Evolutionary conservation across 2,113 vertebrate species (phyloP), one percentile per base, ranked within the genome.

Genomic region (Saiga tatarica): DNA sequence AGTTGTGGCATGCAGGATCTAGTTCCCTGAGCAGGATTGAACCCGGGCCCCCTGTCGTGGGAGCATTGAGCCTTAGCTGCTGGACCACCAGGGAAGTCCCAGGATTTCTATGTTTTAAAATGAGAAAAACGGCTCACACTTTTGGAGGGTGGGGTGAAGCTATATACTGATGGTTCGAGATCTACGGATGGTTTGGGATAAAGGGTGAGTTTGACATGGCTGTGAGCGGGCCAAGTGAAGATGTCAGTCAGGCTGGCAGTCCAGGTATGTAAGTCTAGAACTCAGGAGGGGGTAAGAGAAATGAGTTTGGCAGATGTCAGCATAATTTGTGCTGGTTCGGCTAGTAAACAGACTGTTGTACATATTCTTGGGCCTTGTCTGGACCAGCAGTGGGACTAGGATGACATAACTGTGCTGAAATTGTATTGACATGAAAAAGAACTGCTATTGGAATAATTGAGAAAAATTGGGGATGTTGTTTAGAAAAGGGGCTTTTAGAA

Each of bases 381-480:
- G 87, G 53, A 84, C 59, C 60, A 74, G 0, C 21, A 42, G 14
- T 45, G 42, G 45, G 45, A 45, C 45, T 45, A 45, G 45, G 13
- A 62, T 93, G 71, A 91, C 30, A 0, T 45, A 62, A 92, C 25
- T 59, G 33, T 88, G 39, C 81, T 95, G 50, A 42, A 74, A 53
- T 87, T 87, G 47, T 81, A 67, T 87, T 94, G 92, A 95, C 79
- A 25, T 64, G 79, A 91, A 76, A 89, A 91, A 88, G 52, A 81
- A 83, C 78, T 79, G 23, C 67, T 67, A 81, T 97, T 50, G 94
- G 92, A 96, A 89, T 47, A 76, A 81, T 94, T 47, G 82, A n/a
- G 71, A 94, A 91, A 91, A 91, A 74, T 86, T 11, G 12, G 8
- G 71, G 74, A 21, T 87, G 84, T 89, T 87, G 83, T 84, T 79